Evolutionary conservation across 2,797 vertebrate genomes (phyloP).

Genomic region (Malurus leucopterus): DNA sequence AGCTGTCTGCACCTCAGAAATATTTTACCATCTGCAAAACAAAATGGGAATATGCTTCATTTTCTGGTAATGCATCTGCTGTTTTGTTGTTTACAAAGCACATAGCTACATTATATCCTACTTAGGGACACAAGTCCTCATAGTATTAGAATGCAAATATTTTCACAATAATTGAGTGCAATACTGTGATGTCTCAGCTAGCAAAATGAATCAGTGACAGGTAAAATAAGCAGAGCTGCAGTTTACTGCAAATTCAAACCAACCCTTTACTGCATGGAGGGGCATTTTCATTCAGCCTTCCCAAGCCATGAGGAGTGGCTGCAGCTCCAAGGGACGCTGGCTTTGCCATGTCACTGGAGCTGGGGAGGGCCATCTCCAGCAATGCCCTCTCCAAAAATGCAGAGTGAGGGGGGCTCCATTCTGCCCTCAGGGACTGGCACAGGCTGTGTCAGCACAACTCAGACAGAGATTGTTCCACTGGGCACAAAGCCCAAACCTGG

Average conservation of each 20-base stretch:
- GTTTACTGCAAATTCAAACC: constrained; percentile 56
- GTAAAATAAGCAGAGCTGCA: constrained; percentile 69
- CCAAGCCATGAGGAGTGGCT: background rate
- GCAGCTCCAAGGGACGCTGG: background rate
- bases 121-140: constrained; percentile 50
- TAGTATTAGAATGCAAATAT: constrained; percentile 67
- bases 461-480: background rate
- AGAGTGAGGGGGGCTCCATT: background rate
- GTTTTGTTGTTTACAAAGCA: constrained; percentile 67
- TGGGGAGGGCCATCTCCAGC: background rate
- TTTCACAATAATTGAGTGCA: constrained; percentile 67
- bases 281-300: background rate
- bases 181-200: constrained; percentile 69
- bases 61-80: constrained; percentile 43
- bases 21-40: constrained; percentile 32
- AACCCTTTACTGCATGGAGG: background rate
- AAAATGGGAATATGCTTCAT: constrained; percentile 64
- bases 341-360: background rate
- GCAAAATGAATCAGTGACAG: constrained; percentile 73
- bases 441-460: background rate
- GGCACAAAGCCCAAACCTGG: background rate
- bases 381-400: background rate
- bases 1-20: constrained; percentile 51
- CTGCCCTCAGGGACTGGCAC: background rate
- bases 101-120: constrained; percentile 64